Evolutionary conservation across 2,113 vertebrate species (phyloP), one percentile per base, ranked within the genome.

Genomic region (Mystacornis crossleyi): DNA sequence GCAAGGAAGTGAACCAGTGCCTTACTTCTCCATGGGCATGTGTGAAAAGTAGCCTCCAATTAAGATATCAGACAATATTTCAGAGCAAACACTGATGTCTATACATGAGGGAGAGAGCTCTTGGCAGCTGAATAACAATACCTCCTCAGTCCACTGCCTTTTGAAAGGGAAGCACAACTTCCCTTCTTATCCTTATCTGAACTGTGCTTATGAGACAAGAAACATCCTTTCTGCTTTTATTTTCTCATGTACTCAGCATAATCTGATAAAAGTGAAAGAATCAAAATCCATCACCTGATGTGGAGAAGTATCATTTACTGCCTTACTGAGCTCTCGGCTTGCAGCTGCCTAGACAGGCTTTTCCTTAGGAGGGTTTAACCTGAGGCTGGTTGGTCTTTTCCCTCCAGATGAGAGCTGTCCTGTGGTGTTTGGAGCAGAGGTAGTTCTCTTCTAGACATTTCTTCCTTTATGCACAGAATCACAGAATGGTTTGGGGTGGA

Each of bases 91-190:
- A 79, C 77, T 94, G 95, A 95, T 96, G 90, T 87, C 94, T 96
- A 69, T 96, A 91, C 91, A 94, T 96, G 72, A 93, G 96, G 96
- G 96, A 96, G 89, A 93, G 83, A 93, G 48, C 84, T 91, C 74
- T 95, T 95, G 91, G 95, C 96, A 96, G 93, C 91, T 95, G 95
- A 95, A 97, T 97, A 93, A 96, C 94, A 96, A 96, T 95, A 94
- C 66, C 89, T 96, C 78, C 81, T 96, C 95, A 97, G 91, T 94
- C 94, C 94, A 96, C 78, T 96, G 95, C 94, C 74, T 96, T 90
- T 91, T 96, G 93, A 96, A 96, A 95, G 33, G 62, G 62, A 96
- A 94, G 78, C 53, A 87, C 87, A 95, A 94, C 89, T 96, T 93
- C 91, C 84, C 45, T 94, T 84, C 84, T 93, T 95, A 92, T 90